Evolutionary conservation across 2,797 vertebrate species (phyloP), one percentile per base, ranked within the genome.

Genomic region (Helostoma temminkii): DNA sequence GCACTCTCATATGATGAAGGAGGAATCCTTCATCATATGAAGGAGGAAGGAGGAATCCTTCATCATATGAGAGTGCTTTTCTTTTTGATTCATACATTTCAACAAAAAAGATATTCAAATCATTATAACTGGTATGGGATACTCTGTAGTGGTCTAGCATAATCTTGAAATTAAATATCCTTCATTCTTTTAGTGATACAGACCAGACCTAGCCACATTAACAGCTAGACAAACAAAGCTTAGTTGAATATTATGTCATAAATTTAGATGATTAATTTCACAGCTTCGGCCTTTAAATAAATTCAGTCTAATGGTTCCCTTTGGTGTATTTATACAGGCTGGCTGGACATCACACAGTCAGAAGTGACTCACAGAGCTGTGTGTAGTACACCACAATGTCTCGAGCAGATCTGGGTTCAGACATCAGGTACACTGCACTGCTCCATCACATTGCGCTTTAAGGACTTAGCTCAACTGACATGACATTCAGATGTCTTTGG

Each of bases 261-360:
- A 81, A 85, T 74, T 72, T 58, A 59, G 71, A 85, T 91, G 76
- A 92, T 91, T 83, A 39, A 91, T 91, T 89, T 88, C 64, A 71
- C 77, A 52, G 80, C 47, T 63, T 48, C 58, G 81, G 47, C 76
- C 76, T 82, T 87, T 68, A 83, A 89, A 84, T 91, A 84, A 86
- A 85, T 89, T 26, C 83, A 43, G 49, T 87, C 62, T 83, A 85
- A 85, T 85, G 68, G 76, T 60, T 76, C 62, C 52, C 59, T 75
- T 66, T 78, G 67, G 76, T 78, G 70, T 86, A 77, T 87, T 90
- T 84, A 74, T 53, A 76, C 65, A 87, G 68, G 67, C 57, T 54
- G 28, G 21, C 71, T 80, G 69, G 71, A 83, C 22, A 59, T 69
- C 71, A 60, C 46, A 47, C 63, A 66, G 76, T 66, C 76, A 66